Evolutionary conservation across 2,888 invertebrate species (phyloP), one percentile per base, ranked within the genome.

Genomic region (Miltochrista miniata): DNA sequence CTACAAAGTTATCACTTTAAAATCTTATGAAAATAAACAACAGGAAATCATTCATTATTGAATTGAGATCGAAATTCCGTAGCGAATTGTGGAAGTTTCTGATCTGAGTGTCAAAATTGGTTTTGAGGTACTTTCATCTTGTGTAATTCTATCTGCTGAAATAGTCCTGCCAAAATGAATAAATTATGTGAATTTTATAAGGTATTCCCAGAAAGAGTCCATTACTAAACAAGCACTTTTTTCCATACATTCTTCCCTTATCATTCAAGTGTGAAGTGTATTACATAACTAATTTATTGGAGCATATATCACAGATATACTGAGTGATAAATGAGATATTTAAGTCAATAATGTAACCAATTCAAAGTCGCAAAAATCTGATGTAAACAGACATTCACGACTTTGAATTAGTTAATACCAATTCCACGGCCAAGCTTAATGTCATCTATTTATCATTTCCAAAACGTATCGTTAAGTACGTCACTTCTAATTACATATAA

Each of bases 401-500:
- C 18, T 4, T 24, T 24, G 18, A 24, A 24, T 24, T 24, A 24
- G 18, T n/a, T 30, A 31, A 33, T n/a, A 45, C 7, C 8, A 37
- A 48, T 48, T 45, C 61, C 61, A 58, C 45, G 64, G 58, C 10
- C 68, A 52, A 45, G 14, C 24, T 48, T 46, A 64, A 68, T 60
- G 50, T 51, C 53, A 40, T 8, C 45, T 51, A 60, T 64, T 46
- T 34, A 68, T 68, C 58, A 60, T 48, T 38, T 44, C n/a, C 1
- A 44, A 51, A 64, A 46, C 44, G 37, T 61, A 61, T 56, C 52
- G 59, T 51, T 40, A 54, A 54, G 36, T 51, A 13, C 45, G 44
- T 55, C 49, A 60, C 35, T 46, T 55, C 48, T 49, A 45, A 46
- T 64, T 65, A 68, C 61, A 61, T 7, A 61, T 60, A 38, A 63